phyloP scores from a whole-genome alignment of 2,888 invertebrate genomes.

The Lymantria monacha region DNA sequence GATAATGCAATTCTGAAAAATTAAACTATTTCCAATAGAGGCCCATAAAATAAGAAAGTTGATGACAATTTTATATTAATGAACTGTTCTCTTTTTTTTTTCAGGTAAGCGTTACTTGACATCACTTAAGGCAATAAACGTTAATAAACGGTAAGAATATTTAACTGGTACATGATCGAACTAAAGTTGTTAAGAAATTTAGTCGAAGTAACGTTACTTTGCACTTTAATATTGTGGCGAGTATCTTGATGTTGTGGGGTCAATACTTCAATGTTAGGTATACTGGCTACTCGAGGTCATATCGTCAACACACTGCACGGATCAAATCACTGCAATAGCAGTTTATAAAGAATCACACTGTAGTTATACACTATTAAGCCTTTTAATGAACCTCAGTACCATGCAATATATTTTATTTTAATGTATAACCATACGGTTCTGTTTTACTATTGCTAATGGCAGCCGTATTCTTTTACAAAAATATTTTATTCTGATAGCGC shows the following conservation, averaged over 20 bases:
- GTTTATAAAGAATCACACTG: slow-evolving; percentile 8
- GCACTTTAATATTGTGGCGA: slow-evolving; percentile 31
- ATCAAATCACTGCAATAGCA: slow-evolving; percentile 33
- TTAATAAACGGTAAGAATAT: slow-evolving; percentile 45
- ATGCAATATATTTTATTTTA: not conserved
- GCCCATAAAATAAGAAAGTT: too few relatives aligned
- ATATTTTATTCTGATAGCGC: not conserved
- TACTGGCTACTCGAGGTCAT: slow-evolving; percentile 36
- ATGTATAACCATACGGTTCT: not conserved
- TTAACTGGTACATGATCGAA: slow-evolving; percentile 2
- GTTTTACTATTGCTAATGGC: too few relatives aligned
- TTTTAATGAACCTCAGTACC: not conserved
- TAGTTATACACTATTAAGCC: slow-evolving; percentile 1
- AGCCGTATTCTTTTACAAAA: too few relatives aligned
- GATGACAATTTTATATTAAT: not conserved
- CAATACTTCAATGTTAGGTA: slow-evolving; percentile 47
- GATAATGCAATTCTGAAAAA: too few relatives aligned
- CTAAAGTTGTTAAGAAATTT: not conserved
- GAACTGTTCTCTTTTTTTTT: slow-evolving; percentile 28
- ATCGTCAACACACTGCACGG: slow-evolving; percentile 32
- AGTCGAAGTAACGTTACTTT: slow-evolving; percentile 30
- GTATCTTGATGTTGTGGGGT: slow-evolving; percentile 33
- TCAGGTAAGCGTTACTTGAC: slow-evolving; percentile 47
- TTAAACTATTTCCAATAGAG: too few relatives aligned
- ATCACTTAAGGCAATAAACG: slow-evolving; percentile 16